These are phyloP conservation scores for Caloenas nicobarica DNA, from an alignment of 2,113 vertebrate genomes.

Conservation along the genomic window DNA sequence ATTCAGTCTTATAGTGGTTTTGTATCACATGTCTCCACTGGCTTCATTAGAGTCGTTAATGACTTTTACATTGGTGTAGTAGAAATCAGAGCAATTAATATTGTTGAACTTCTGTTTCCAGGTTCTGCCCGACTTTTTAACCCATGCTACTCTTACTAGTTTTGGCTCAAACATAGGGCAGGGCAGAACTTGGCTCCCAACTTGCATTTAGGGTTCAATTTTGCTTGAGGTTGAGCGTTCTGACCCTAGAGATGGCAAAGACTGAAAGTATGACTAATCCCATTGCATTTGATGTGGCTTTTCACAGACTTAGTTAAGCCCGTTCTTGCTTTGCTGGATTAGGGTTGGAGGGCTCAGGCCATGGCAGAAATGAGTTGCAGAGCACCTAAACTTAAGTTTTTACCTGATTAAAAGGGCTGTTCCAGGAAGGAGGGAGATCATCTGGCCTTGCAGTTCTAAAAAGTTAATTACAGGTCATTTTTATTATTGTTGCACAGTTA, in stretches of 20 bases:
- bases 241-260: neutral
- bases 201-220: neutral
- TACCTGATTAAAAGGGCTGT: neutral
- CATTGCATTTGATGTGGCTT: constrained; percentile 5
- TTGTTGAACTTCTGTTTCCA: neutral
- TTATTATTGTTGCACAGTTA: neutral
- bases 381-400: neutral
- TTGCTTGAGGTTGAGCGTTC: neutral
- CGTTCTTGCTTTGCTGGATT: constrained; percentile 7
- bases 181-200: neutral
- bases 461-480: neutral
- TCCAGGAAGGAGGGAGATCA: neutral
- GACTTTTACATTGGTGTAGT: neutral
- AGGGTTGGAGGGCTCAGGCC: neutral
- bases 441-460: neutral
- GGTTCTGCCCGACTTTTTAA: neutral
- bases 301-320: neutral
- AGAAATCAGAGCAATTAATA: neutral
- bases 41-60: neutral
- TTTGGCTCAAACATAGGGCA: neutral
- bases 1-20: neutral
- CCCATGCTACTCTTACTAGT: neutral
- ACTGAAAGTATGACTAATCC: neutral
- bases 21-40: neutral
- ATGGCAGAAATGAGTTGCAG: neutral